These are phyloP conservation scores for Caenorhabditis zanzibari DNA, from an alignment of 2,888 invertebrate species.

Conservation along the genomic window DNA sequence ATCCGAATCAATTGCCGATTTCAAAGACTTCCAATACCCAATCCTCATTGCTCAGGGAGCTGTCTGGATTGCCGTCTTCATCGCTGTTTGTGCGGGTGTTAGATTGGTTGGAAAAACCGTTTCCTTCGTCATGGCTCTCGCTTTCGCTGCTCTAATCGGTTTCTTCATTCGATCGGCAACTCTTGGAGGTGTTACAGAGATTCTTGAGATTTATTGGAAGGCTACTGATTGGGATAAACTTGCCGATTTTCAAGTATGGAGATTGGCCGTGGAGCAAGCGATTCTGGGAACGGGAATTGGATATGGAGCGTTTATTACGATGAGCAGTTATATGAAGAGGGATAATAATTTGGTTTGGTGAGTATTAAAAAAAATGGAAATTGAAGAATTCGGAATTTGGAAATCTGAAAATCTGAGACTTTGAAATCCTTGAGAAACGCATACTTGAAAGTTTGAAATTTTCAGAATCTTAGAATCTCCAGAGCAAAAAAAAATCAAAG, in stretches of 20 bases:
- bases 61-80: slow-evolving; percentile 81
- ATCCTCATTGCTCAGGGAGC: slow-evolving; percentile 78
- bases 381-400: neutral
- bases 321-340: slow-evolving; percentile 83
- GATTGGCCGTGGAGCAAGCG: slow-evolving; percentile 80
- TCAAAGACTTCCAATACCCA: slow-evolving; percentile 79
- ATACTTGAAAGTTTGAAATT: too few species aligned
- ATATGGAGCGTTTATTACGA: slow-evolving; percentile 83
- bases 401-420: neutral
- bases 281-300: slow-evolving; percentile 83
- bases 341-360: slow-evolving; percentile 82
- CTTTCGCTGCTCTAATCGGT: slow-evolving; percentile 64
- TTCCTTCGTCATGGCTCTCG: slow-evolving; percentile 62
- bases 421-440: neutral
- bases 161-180: slow-evolving; percentile 73
- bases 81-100: slow-evolving; percentile 82
- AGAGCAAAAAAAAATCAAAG: too few species aligned
- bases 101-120: slow-evolving; percentile 82
- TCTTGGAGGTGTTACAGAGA: slow-evolving; percentile 75
- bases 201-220: slow-evolving; percentile 77
- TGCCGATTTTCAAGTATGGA: slow-evolving; percentile 80
- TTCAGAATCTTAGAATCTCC: too few species aligned
- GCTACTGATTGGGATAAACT: slow-evolving; percentile 81
- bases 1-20: slow-evolving; percentile 76
- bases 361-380: slow-evolving; percentile 7